Conservation (phyloP, 2,113 vertebrate species). For the Orientallactaga bullata region DNA sequence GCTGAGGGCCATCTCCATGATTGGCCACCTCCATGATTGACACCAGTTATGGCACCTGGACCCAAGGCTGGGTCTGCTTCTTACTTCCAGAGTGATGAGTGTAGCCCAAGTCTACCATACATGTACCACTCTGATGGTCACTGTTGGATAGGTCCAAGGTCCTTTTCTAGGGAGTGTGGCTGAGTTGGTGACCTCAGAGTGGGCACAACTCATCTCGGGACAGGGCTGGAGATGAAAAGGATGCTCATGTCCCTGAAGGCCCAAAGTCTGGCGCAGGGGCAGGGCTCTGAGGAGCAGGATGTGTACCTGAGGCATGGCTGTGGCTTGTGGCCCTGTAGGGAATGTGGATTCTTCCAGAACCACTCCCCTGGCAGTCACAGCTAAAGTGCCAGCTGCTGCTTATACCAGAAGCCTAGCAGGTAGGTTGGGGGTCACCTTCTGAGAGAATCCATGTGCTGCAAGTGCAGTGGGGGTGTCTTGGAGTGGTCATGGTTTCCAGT, state of each 20-base stretch:
- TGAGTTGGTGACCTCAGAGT: background rate
- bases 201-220: background rate
- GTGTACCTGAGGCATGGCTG: background rate
- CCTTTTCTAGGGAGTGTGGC: background rate
- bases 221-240: background rate
- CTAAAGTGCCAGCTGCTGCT: conserved; percentile 47
- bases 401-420: conserved; percentile 22
- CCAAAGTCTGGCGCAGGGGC: background rate
- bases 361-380: conserved; percentile 36
- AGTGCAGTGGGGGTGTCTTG: background rate
- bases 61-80: background rate
- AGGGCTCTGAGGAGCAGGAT: background rate
- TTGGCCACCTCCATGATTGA: background rate
- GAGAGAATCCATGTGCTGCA: background rate
- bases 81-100: background rate
- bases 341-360: conserved; percentile 37
- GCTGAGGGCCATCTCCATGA: background rate
- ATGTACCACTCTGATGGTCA: background rate
- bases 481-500: background rate
- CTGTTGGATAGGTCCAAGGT: background rate
- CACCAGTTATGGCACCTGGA: background rate
- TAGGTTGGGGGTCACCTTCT: background rate
- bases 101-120: background rate
- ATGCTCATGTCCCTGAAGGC: background rate
- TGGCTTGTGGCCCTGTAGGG: background rate